A percentile compares a stretch with the other conserved stretches of the same genome.
Conservation (phyloP, 1,140 invertebrate species). For the Hylaeus anthracinus region DNA sequence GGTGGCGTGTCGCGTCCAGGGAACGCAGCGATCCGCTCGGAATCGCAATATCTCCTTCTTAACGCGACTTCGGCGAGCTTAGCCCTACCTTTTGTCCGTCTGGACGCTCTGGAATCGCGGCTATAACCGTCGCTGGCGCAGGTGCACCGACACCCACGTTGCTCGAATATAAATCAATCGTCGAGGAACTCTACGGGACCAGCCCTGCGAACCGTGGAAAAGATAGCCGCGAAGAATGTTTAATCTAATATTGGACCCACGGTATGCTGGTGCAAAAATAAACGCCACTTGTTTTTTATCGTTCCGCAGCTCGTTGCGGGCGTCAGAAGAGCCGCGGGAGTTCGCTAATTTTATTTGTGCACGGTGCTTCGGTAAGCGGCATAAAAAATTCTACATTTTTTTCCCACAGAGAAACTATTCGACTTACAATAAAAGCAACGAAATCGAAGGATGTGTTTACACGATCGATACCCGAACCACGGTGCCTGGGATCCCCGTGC, state of each 20-base stretch:
- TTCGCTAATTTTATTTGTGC: too few species aligned
- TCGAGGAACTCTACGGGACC: not conserved
- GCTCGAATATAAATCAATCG: not conserved
- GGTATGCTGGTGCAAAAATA: too few species aligned
- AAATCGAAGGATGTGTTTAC: too few species aligned
- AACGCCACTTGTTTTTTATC: too few species aligned
- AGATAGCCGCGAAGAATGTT: not conserved
- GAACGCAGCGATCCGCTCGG: not conserved
- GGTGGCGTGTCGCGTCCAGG: not conserved
- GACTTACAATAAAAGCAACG: too few species aligned
- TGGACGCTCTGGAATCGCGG: not conserved
- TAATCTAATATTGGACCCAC: not conserved
- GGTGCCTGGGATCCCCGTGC: not conserved
- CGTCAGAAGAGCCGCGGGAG: too few species aligned
- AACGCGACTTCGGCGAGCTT: not conserved
- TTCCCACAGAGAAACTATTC: too few species aligned
- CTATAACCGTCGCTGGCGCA: not conserved
- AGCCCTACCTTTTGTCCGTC: not conserved
- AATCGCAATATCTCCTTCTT: not conserved
- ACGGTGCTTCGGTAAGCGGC: too few species aligned
- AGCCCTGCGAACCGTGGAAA: too few species aligned
- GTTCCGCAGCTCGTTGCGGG: too few species aligned
- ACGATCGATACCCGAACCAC: too few species aligned
- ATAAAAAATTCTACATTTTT: too few species aligned
- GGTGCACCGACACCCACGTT: constrained; percentile 1